These are phyloP conservation scores for Sebastes variabilis DNA, from an alignment of 2,797 vertebrate genomes.

Conservation along the genomic window DNA sequence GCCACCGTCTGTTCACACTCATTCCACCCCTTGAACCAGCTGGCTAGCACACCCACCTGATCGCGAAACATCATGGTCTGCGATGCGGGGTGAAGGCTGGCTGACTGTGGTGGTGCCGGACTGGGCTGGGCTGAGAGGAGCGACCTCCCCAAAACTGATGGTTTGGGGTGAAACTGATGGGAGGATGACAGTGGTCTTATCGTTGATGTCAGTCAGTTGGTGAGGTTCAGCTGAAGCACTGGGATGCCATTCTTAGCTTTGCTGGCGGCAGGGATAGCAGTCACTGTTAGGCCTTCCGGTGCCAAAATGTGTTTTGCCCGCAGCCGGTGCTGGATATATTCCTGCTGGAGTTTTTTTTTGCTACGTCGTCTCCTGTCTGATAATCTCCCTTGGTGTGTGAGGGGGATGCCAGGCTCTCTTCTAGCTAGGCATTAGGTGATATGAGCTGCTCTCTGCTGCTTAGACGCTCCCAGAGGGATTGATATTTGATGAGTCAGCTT, in stretches of 20 bases:
- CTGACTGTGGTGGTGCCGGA: background rate
- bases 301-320: background rate
- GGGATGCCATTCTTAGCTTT: constrained; percentile 58
- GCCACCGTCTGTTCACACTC: constrained; percentile 99
- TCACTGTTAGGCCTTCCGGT: constrained; percentile 8
- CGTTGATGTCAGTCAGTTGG: constrained; percentile 2
- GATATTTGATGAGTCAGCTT: constrained; percentile 74
- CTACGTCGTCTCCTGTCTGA: constrained; percentile 22
- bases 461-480: constrained; percentile 45
- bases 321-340: constrained; percentile 17
- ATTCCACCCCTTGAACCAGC: constrained; percentile 99
- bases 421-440: constrained; percentile 52
- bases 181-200: background rate
- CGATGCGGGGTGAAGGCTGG: constrained; percentile 3
- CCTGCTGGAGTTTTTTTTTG: constrained; percentile 32
- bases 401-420: constrained; percentile 19
- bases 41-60: constrained; percentile 96
- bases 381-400: constrained; percentile 13
- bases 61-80: constrained; percentile 98
- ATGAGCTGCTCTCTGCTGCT: constrained; percentile 46
- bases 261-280: constrained; percentile 3
- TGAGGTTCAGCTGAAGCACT: constrained; percentile 39
- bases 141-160: background rate
- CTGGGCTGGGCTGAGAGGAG: background rate
- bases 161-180: background rate